These are phyloP conservation scores for Epizoanthus stellaris DNA, from an alignment of 92 coral and sea anemone genomes.

Conservation along the genomic window DNA sequence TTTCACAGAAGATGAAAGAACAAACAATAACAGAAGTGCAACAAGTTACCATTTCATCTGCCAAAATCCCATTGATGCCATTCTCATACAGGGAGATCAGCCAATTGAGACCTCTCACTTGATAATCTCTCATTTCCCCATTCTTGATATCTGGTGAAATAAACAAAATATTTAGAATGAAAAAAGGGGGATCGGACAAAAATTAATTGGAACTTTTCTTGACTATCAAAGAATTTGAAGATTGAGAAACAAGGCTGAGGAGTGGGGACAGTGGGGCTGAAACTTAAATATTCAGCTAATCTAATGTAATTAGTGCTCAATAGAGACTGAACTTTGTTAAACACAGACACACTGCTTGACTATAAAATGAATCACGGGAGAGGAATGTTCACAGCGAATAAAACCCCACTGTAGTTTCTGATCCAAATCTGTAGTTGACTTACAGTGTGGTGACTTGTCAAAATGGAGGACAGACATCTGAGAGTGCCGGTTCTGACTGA, in stretches of 20 bases:
- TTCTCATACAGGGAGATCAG: constrained; percentile 95
- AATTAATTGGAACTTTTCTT: too few relatives aligned
- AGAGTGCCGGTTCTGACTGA: constrained; percentile 87
- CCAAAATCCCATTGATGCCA: constrained; percentile 99
- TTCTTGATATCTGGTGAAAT: constrained; percentile 75
- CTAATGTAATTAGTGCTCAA: too few relatives aligned
- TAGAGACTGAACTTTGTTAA: neutral
- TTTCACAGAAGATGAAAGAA: neutral
- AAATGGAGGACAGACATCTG: constrained; percentile 95
- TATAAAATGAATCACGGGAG: neutral
- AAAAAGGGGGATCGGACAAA: too few relatives aligned
- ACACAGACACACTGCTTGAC: neutral
- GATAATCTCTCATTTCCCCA: constrained; percentile 99
- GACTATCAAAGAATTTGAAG: too few relatives aligned
- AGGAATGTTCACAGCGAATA: neutral
- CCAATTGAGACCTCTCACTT: constrained; percentile 99
- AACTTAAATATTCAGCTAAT: too few relatives aligned
- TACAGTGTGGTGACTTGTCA: constrained; percentile 96
- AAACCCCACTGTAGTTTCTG: too few relatives aligned
- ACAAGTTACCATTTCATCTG: constrained; percentile 94
- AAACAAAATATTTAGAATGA: too few relatives aligned
- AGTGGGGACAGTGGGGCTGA: too few relatives aligned
- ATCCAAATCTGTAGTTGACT: constrained; percentile 37
- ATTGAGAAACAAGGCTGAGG: too few relatives aligned
- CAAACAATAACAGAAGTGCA: neutral